Conservation (phyloP, 1,140 invertebrate species). For the Drosophila bifasciata region DNA sequence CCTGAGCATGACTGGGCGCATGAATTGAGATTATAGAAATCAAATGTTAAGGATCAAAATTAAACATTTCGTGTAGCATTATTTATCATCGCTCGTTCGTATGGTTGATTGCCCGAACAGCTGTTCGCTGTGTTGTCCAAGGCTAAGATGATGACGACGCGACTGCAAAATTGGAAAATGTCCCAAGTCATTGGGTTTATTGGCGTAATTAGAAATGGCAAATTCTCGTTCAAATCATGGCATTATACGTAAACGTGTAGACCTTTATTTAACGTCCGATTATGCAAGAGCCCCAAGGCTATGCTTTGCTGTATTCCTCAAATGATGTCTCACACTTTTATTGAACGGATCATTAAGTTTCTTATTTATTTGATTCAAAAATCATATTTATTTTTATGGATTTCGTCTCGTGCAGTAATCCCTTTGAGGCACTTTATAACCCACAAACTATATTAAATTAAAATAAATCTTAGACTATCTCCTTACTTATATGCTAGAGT, state of each 20-base stretch:
- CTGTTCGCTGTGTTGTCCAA: slow-evolving; percentile 50
- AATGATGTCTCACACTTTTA: slow-evolving; percentile 39
- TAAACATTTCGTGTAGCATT: slow-evolving; percentile 43
- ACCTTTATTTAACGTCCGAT: not conserved
- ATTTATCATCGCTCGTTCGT: slow-evolving; percentile 66
- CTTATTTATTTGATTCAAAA: slow-evolving; percentile 31
- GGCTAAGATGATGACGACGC: slow-evolving; percentile 17
- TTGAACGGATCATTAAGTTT: slow-evolving; percentile 48
- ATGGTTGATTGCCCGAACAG: slow-evolving; percentile 77
- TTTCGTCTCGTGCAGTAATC: slow-evolving; percentile 60
- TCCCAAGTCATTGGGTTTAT: slow-evolving; percentile 49
- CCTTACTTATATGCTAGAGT: slow-evolving; percentile 14
- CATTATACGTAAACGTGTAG: slow-evolving; percentile 15
- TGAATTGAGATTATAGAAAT: slow-evolving; percentile 43
- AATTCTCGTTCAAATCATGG: slow-evolving; percentile 26
- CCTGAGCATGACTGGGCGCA: not conserved
- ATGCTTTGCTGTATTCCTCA: not conserved
- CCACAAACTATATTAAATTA: slow-evolving; percentile 26
- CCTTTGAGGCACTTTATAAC: slow-evolving; percentile 22
- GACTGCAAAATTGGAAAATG: slow-evolving; percentile 58
- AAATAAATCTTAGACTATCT: slow-evolving; percentile 19
- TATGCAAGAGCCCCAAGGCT: slow-evolving; percentile 29
- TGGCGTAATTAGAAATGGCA: slow-evolving; percentile 44
- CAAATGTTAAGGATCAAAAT: slow-evolving; percentile 60
- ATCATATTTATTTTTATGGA: slow-evolving; percentile 57